Evolutionary conservation across 2,888 invertebrate species (phyloP), one percentile per base, ranked within the genome.

Genomic region (Cheilosia scutellata): DNA sequence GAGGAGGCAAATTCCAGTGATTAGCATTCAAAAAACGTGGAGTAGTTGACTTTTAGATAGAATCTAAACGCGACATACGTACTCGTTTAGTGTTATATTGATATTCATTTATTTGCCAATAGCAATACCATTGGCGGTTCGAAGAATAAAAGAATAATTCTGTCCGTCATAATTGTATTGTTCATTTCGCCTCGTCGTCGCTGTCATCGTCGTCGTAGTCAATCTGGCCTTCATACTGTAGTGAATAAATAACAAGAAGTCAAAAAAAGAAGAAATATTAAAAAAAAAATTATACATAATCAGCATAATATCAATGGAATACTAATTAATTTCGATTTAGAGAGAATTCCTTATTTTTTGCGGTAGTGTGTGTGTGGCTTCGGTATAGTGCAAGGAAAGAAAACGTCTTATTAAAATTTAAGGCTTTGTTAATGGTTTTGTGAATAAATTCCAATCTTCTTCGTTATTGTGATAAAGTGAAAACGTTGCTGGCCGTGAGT

Each of bases 281-380:
- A 66, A 58, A 27, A 70, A 63, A 72, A 60, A 44, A 25, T 65
- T 65, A 70, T 47, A 68, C 57, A 74, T 58, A 80, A 66, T 71
- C 70, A 72, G 44, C 74, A 70, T 27, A 70, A 20, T 70, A 66
- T 65, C 75, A 76, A 58, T 65, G 72, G 82, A 82, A 86, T 86
- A 86, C 66, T 76, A 86, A 86, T 82, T 86, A 80, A 76, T 71
- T 86, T 82, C 40, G 70, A 75, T 80, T 84, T 84, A 80, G 55
- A 80, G 70, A 84, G 75, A 84, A 84, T 80, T 80, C 80, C 74
- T 70, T 63, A 31, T 55, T 72, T 40, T 31, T 33, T 76, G 58
- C 53, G 55, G 40, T 25, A 9, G 37, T 29, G 58, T 58, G 37
- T 58, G 44, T 55, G 49, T 72, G 77, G 51, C 20, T 75, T 68